Evolutionary conservation across 2,113 vertebrate species (phyloP).

Genomic region (Ceyx cyanopectus): DNA sequence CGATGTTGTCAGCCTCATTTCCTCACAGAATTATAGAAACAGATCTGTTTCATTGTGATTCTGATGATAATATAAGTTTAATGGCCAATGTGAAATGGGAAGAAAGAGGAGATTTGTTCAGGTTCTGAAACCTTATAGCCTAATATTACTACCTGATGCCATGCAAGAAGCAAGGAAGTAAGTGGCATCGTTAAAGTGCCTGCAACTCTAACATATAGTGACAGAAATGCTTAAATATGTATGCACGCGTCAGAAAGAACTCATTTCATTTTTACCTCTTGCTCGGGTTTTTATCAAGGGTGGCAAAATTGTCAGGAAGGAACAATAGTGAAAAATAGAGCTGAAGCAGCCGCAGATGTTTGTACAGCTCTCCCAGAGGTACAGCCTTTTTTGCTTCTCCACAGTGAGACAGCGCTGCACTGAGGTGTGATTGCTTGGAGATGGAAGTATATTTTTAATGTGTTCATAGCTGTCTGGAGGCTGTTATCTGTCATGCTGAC

Average conservation of each 20-base stretch:
- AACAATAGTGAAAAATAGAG: neutral
- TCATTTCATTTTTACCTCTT: conserved; percentile 41
- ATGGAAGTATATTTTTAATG: neutral
- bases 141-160: neutral
- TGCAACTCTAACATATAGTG: conserved; percentile 24
- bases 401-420: neutral
- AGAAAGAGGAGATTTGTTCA: neutral
- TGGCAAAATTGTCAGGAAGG: conserved; percentile 47
- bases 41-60: neutral
- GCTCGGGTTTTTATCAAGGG: conserved; percentile 21
- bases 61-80: neutral
- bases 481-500: conserved; percentile 15
- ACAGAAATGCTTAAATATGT: conserved; percentile 70
- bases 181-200: neutral
- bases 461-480: conserved; percentile 13
- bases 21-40: conserved; percentile 27
- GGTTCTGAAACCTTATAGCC: neutral
- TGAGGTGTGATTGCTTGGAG: neutral
- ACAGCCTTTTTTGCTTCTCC: neutral
- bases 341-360: neutral
- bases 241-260: conserved; percentile 36
- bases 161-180: neutral
- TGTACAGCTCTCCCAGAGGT: neutral
- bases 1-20: neutral
- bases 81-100: neutral